phyloP scores from a whole-genome alignment of 92 coral and sea anemone genomes.

The Blastomussa wellsi region DNA sequence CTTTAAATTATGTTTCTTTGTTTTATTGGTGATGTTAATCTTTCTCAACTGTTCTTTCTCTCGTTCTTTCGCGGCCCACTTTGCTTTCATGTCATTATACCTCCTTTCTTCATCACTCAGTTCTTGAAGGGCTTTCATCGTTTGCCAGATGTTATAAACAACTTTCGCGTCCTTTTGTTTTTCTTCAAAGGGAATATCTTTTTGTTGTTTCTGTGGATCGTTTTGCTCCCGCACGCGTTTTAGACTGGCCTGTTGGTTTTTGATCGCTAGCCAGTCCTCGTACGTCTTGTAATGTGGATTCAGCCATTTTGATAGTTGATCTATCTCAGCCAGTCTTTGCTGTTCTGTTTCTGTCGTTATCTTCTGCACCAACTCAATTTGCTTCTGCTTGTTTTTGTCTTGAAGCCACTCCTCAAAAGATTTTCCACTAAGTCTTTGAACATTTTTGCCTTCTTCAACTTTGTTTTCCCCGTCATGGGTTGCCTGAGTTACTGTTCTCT shows the following conservation, averaged over 20 bases:
- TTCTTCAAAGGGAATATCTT: conserved; percentile 61
- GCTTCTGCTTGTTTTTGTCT: conserved; percentile 78
- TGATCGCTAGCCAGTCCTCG: conserved; percentile 94
- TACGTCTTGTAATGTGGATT: conserved; percentile 86
- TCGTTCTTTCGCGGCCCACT: conserved; percentile 81
- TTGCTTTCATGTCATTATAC: conserved; percentile 85
- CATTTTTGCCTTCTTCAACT: conserved; percentile 29
- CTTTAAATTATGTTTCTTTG: background rate
- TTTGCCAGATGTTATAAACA: conserved; percentile 90
- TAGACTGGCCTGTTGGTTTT: conserved; percentile 70
- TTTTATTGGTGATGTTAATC: background rate
- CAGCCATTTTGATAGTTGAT: conserved; percentile 61
- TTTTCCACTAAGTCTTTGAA: conserved; percentile 68
- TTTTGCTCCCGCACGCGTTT: conserved; percentile 77
- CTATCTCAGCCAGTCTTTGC: conserved; percentile 56
- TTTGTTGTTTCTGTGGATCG: conserved; percentile 46
- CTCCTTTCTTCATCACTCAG: conserved; percentile 72
- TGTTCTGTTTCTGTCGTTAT: conserved; percentile 72
- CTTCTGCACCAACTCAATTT: conserved; percentile 73
- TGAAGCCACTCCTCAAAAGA: conserved; percentile 82
- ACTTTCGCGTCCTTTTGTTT: conserved; percentile 76
- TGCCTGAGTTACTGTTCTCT: conserved; percentile 48
- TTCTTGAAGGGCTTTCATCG: conserved; percentile 84
- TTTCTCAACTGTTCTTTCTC: conserved; percentile 69
- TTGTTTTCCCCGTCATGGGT: conserved; percentile 8